Base-by-base conservation (phyloP, 2,113 vertebrate species). In the Boleophthalmus pectinirostris region DNA sequence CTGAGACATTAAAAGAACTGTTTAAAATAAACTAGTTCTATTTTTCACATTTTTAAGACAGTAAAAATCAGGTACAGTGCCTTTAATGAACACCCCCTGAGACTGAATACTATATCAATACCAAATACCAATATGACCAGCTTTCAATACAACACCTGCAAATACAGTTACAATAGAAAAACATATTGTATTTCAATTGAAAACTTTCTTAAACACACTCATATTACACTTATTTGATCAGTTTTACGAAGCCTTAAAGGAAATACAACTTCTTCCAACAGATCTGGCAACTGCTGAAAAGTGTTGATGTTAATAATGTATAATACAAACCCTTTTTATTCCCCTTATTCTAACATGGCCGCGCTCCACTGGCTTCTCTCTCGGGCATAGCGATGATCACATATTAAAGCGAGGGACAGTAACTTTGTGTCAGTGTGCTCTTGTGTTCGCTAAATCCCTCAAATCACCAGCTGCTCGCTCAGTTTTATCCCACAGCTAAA, bases 401-500 rank as follows among this genome's bases (percentile, higher is more conserved):
- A 45, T 66, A 74, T 77, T 82, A 71, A 77, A 82, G 70, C 49
- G 56, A 72, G 68, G 56, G 72, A 83, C 75, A 47, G 47, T 73
- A 65, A 70, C 72, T 82, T 78, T 68, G 33, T 67, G 53, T 82
- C 25, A 38, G 74, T 68, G 68, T 5, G n/a, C 70, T 79, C 58
- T 49, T 24, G 67, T 68, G 71, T 79, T 85, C 51, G 2, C 69
- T 86, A 82, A 87, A 85, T 75, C 75, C 77, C 68, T 75, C 80
- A 77, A 85, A 75, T 86, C 71, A 74, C 76, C 82, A 86, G 83
- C 80, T 85, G 86, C 78, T 84, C 74, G 67, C 75, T 60, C 38
- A 25, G 75, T 83, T 86, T 87, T 80, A 88, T 90, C 85, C 60
- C 83, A 70, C 72, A 69, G 67, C 85, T 81, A 82, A 85, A 90